These are phyloP conservation scores for Scaeva pyrastri DNA, from an alignment of 2,888 invertebrate genomes.

Conservation along the genomic window DNA sequence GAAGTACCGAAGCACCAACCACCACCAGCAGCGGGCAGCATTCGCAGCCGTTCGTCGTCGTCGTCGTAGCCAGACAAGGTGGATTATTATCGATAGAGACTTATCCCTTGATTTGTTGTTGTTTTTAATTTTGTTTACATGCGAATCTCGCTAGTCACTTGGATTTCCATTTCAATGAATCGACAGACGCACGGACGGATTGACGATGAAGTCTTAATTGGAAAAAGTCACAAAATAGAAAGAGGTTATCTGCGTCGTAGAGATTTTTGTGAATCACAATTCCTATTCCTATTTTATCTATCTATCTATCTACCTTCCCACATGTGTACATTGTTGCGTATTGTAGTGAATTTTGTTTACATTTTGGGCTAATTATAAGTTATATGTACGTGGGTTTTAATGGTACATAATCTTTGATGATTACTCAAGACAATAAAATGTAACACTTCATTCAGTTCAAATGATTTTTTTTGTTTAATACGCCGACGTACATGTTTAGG, in stretches of 20 bases:
- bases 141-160: constrained; percentile 5
- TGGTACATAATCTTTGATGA: no score
- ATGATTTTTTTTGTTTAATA: no score
- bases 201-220: background rate
- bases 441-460: no score
- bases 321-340: no score
- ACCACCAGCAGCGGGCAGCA: background rate
- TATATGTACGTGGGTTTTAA: no score
- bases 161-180: constrained; percentile 21
- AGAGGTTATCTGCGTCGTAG: constrained; percentile 26
- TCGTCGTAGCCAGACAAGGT: constrained; percentile 1
- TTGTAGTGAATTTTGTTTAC: constrained; percentile 3
- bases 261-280: constrained; percentile 17
- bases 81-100: constrained; percentile 7
- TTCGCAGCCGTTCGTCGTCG: background rate
- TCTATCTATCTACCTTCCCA: no score
- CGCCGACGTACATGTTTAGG: no score
- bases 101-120: constrained; percentile 13
- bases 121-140: constrained; percentile 22
- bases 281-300: no score
- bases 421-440: no score
- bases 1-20: no score
- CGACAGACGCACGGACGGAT: background rate
- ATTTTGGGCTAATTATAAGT: background rate
- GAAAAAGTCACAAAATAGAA: constrained; percentile 20